Percentiles rank a stretch among this genome's conserved stretches.
Conservation (phyloP, 2,113 vertebrate genomes). For the Carollia perspicillata region DNA sequence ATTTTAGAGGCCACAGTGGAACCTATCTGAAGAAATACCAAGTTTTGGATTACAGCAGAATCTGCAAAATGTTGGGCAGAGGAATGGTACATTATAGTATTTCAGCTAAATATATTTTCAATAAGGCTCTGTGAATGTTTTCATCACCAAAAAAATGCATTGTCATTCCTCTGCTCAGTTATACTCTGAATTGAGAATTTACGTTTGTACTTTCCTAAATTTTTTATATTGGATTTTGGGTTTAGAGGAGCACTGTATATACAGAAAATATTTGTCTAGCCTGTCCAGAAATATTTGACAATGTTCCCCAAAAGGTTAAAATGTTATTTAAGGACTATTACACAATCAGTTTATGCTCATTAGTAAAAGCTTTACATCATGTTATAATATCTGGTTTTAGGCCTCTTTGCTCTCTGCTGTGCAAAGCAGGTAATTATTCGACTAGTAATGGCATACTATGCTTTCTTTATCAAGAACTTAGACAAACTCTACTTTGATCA, state of each 20-base stretch:
- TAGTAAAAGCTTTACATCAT: slow-evolving; percentile 27
- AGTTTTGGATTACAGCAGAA: background rate
- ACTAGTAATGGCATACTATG: background rate
- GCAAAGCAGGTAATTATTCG: slow-evolving; percentile 39
- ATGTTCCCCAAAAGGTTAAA: background rate
- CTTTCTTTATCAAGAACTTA: slow-evolving; percentile 16
- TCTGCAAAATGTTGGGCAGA: background rate
- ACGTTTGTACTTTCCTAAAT: background rate
- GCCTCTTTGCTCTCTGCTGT: background rate
- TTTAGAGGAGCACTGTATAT: background rate
- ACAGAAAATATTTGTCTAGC: background rate
- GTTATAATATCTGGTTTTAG: background rate
- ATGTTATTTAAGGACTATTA: background rate
- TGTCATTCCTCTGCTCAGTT: background rate
- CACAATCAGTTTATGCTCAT: background rate
- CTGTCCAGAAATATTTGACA: background rate
- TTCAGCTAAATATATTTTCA: background rate
- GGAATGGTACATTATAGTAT: background rate
- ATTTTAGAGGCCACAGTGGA: background rate
- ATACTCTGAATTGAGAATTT: background rate
- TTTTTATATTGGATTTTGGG: background rate
- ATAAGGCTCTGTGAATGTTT: background rate
- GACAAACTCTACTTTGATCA: slow-evolving; percentile 38
- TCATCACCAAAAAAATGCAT: background rate
- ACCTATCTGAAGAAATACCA: background rate